phyloP scores from a whole-genome alignment of 2,113 vertebrate species.

The Sialia sialis region DNA sequence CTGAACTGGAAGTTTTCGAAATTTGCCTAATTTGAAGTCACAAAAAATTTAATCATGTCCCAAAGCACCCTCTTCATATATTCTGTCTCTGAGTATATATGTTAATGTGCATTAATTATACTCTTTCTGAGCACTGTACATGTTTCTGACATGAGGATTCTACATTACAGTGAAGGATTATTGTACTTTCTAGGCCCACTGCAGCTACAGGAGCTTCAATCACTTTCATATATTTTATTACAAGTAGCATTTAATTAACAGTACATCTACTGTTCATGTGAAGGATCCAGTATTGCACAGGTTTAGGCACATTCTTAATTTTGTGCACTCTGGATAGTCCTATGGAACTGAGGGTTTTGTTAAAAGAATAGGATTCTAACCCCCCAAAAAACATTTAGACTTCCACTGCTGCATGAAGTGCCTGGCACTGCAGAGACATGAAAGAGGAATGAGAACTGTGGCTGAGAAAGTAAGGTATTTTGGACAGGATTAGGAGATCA shows the following conservation, averaged over 20 bases:
- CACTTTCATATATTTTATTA: conserved; percentile 65
- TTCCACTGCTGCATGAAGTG: background rate
- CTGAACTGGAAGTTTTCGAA: conserved; percentile 27
- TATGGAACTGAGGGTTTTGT: background rate
- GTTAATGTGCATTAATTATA: conserved; percentile 74
- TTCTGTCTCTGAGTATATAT: conserved; percentile 51
- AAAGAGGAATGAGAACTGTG: background rate
- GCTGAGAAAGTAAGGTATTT: background rate
- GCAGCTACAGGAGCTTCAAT: conserved; percentile 58
- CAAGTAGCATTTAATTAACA: conserved; percentile 72
- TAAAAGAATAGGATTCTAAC: background rate
- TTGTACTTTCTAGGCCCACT: conserved; percentile 66
- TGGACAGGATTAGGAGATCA: background rate
- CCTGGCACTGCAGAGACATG: background rate
- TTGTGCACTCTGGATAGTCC: background rate
- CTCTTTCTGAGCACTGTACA: conserved; percentile 57
- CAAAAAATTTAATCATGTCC: conserved; percentile 53
- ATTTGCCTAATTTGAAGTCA: conserved; percentile 32
- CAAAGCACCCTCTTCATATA: conserved; percentile 46
- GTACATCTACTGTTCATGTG: conserved; percentile 30
- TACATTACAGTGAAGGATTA: conserved; percentile 65
- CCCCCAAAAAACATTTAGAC: background rate
- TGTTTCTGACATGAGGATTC: conserved; percentile 57
- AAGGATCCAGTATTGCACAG: conserved; percentile 26
- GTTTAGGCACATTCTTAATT: conserved; percentile 6